Conservation (phyloP, 2,888 invertebrate genomes). For the Spialia ferax region DNA sequence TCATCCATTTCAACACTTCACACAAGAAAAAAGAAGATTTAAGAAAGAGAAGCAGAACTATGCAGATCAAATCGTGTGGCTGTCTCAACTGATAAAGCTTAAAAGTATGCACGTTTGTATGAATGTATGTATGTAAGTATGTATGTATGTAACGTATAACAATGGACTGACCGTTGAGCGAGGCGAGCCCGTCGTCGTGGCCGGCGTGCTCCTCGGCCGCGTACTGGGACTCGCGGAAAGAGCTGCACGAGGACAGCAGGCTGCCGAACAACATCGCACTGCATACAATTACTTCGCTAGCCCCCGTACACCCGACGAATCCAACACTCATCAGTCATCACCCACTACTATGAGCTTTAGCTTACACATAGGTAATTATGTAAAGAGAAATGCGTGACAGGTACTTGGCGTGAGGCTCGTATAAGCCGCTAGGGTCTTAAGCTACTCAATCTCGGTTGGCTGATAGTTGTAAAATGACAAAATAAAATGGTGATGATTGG, state of each 20-base stretch:
- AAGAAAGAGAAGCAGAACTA: background rate
- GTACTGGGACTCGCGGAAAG: constrained; percentile 94
- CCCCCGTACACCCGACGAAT: background rate
- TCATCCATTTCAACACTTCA: background rate
- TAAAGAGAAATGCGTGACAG: too few species aligned
- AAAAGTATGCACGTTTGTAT: background rate
- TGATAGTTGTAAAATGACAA: too few species aligned
- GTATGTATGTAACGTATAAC: too few species aligned
- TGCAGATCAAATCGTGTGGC: background rate
- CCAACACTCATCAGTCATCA: background rate
- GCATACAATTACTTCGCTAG: constrained; percentile 23
- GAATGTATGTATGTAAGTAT: too few species aligned
- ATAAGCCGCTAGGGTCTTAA: too few species aligned
- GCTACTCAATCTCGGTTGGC: too few species aligned
- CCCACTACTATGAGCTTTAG: too few species aligned
- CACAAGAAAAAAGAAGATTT: too few species aligned
- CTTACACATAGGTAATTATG: too few species aligned
- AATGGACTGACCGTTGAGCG: constrained; percentile 76
- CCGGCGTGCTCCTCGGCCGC: constrained; percentile 88
- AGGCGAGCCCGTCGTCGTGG: constrained; percentile 81
- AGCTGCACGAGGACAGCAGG: constrained; percentile 93
- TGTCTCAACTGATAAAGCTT: constrained; percentile 1
- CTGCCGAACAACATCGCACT: constrained; percentile 68
- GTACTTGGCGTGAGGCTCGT: too few species aligned
- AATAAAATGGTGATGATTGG: too few species aligned